Evolutionary conservation across 1,140 invertebrate genomes (phyloP).

Genomic region (Atta colombica): DNA sequence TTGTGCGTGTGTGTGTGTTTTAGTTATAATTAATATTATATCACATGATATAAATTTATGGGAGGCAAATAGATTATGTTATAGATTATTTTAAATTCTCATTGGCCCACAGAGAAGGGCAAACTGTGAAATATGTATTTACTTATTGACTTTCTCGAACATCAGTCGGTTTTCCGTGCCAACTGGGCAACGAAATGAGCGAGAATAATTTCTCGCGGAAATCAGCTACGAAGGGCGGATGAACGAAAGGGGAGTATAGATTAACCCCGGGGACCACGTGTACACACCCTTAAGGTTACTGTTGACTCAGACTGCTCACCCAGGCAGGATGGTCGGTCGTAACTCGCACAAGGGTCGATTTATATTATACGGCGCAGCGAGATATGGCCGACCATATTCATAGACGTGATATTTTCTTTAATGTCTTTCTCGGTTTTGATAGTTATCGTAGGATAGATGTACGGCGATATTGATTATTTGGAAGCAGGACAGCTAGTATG

Average conservation of each 20-base stretch:
- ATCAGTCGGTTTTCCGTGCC: background rate
- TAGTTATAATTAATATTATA: background rate
- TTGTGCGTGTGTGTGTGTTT: too few relatives aligned
- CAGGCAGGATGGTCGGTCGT: slow-evolving; percentile 17
- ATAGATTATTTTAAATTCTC: background rate
- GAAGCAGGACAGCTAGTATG: background rate
- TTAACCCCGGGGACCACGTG: slow-evolving; percentile 28
- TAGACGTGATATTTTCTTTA: slow-evolving; percentile 23
- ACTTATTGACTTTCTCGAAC: slow-evolving; percentile 13
- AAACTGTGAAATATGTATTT: background rate
- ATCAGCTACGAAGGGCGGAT: background rate
- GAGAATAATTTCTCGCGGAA: slow-evolving; percentile 51
- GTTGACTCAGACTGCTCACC: slow-evolving; percentile 48
- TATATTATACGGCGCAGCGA: slow-evolving; percentile 3
- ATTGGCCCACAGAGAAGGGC: too few relatives aligned
- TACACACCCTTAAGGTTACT: slow-evolving; percentile 12
- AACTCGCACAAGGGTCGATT: slow-evolving; percentile 33
- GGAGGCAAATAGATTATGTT: background rate
- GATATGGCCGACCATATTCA: background rate
- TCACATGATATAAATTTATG: background rate
- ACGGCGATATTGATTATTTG: slow-evolving; percentile 2
- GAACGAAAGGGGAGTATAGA: slow-evolving; percentile 13
- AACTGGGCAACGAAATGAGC: slow-evolving; percentile 2
- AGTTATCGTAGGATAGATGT: background rate
- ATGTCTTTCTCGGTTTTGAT: background rate